Percentiles rank a stretch among this genome's conserved stretches.
Conservation (phyloP, 2,888 invertebrate genomes). For the Pecten maximus region DNA sequence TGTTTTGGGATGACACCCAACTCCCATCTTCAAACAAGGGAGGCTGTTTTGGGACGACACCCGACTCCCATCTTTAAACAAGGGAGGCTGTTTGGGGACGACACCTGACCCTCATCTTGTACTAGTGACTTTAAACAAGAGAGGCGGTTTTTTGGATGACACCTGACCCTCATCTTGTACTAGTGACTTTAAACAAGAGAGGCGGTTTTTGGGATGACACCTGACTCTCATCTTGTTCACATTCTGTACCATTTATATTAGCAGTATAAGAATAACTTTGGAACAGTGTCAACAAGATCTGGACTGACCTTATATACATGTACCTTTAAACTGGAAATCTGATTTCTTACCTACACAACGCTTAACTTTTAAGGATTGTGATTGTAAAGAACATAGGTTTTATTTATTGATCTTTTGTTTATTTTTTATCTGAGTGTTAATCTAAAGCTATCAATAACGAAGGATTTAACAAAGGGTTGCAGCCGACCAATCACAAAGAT, state of each 20-base stretch:
- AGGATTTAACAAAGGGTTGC: not conserved
- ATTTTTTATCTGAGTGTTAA: not conserved
- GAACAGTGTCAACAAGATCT: not conserved
- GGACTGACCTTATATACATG: not conserved
- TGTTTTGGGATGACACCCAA: no score
- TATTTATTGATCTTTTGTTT: not conserved
- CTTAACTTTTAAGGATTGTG: not conserved
- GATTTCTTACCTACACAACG: not conserved
- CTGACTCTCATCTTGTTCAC: not conserved
- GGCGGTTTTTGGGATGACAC: not conserved
- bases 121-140: no score
- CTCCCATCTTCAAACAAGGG: no score
- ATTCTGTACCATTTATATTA: not conserved
- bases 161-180: no score
- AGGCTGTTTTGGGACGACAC: no score
- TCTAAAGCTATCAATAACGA: slow-evolving; percentile 8
- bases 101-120: no score
- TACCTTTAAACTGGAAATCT: not conserved
- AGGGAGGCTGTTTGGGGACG: no score
- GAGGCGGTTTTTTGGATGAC: no score
- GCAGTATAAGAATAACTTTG: not conserved
- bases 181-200: not conserved
- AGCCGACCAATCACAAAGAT: not conserved
- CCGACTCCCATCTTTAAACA: no score
- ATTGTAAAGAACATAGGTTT: not conserved